Base-by-base conservation (phyloP, 2,113 vertebrate species). In the Anarrhichthys ocellatus region DNA sequence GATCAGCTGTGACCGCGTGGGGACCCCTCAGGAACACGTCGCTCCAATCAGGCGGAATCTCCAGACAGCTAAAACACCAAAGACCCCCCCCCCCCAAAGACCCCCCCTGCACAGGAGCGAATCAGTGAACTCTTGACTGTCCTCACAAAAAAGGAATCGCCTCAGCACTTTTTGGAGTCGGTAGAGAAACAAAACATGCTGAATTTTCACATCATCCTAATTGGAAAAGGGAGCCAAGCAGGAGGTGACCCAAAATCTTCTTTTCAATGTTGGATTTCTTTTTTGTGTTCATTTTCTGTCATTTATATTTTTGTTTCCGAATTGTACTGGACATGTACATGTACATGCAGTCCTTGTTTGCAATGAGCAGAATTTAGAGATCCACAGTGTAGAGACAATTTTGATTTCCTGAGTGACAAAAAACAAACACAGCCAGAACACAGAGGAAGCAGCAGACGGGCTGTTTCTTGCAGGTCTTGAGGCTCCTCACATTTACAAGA, bases 101-200 rank as follows among this genome's bases (percentile, higher is more conserved):
- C n/a, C n/a, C n/a, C n/a, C n/a, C 44, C 11, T 56, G 29, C 78
- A 18, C n/a, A 13, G 63, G 34, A 36, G 54, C 63, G 22, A 73
- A 65, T 38, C 81, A 24, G 17, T 52, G 54, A 81, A 78, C 70
- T 38, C 22, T 20, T 50, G 15, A 62, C 48, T 65, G 68, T 52
- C 68, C 50, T 62, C 54, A 27, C 48, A 61, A 66, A 63, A 87
- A 46, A 46, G 61, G 73, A 83, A 82, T 20, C 9, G 5, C 40
- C 63, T 84, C 76, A 86, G 86, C 89, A 80, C 34, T 72, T 90
- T 32, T 46, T 34, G 4, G 36, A 46, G 38, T 8, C 11, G 1
- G 22, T 24, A 58, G 54, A 48, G 54, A 62, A 73, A 71, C 18
- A 40, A 63, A 83, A 74, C 50, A 42, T 6, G 65, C 78, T 66